phyloP scores from a whole-genome alignment of 2,797 vertebrate genomes.

The Melanogrammus aeglefinus region DNA sequence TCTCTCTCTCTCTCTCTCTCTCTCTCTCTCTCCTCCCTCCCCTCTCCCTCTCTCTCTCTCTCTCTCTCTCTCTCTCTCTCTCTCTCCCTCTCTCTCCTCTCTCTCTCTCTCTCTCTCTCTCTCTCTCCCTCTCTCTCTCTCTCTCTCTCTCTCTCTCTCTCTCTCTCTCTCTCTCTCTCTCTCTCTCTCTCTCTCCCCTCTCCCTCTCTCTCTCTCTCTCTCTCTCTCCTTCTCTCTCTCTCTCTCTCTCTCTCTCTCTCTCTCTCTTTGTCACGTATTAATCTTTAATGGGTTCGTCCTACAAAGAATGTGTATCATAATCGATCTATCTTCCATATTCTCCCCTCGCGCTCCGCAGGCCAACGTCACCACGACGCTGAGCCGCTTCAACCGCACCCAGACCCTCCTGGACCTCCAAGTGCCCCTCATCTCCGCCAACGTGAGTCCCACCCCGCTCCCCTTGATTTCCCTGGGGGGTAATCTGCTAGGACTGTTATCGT shows the following conservation, averaged over 20 bases:
- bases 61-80: too few species aligned
- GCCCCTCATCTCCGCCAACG: constrained; percentile 23
- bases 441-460: constrained; percentile 14
- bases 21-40: background rate
- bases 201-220: too few species aligned
- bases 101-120: too few species aligned
- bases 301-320: background rate
- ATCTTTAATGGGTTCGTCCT: background rate
- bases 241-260: too few species aligned
- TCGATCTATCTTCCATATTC: background rate
- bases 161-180: too few species aligned
- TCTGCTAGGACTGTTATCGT: background rate
- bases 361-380: constrained; percentile 17
- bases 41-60: background rate
- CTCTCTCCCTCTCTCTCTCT: too few species aligned
- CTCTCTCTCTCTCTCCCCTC: too few species aligned
- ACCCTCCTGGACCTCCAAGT: constrained; percentile 5
- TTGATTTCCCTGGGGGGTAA: background rate
- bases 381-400: background rate
- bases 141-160: too few species aligned
- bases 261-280: background rate
- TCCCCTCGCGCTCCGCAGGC: background rate
- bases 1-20: background rate
- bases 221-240: too few species aligned
- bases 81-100: too few species aligned